Evolutionary conservation across 2,113 vertebrate species (phyloP).

Genomic region (Nerophis ophidion): DNA sequence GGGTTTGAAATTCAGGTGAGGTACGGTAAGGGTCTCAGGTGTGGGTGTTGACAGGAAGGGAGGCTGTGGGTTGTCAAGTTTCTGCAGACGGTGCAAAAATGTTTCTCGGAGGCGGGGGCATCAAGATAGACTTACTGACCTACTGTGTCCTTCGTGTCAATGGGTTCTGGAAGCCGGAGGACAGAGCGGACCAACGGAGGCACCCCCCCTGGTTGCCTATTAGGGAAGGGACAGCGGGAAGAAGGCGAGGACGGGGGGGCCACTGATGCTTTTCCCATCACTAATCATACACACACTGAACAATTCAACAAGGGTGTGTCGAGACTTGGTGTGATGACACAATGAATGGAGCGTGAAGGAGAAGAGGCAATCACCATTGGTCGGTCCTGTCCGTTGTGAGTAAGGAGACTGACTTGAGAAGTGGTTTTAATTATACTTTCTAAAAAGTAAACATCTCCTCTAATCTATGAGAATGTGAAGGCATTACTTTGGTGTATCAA

Average conservation of each 20-base stretch:
- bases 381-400: conserved; percentile 27
- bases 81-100: conserved; percentile 3
- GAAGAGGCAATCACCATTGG: conserved; percentile 46
- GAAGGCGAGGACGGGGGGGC: conserved; percentile 35
- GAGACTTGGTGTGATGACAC: conserved; percentile 15
- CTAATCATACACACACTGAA: conserved; percentile 41
- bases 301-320: conserved; percentile 4
- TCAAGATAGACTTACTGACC: conserved; percentile 54
- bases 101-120: conserved; percentile 2
- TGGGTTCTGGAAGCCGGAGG: conserved; percentile 38
- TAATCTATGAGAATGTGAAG: conserved; percentile 12
- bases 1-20: too few relatives aligned
- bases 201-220: conserved; percentile 50
- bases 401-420: conserved; percentile 9
- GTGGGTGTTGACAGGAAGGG: background rate
- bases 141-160: conserved; percentile 45
- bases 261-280: conserved; percentile 30
- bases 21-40: background rate
- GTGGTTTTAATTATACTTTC: conserved; percentile 5
- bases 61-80: conserved; percentile 6
- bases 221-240: conserved; percentile 41
- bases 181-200: conserved; percentile 27
- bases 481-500: conserved; percentile 18
- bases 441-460: conserved; percentile 1
- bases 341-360: conserved; percentile 35